Percentiles rank a stretch among this genome's conserved stretches.
These are phyloP conservation scores for Cartodere bifasciata DNA, from an alignment of 2,888 invertebrate species.

Conservation along the genomic window DNA sequence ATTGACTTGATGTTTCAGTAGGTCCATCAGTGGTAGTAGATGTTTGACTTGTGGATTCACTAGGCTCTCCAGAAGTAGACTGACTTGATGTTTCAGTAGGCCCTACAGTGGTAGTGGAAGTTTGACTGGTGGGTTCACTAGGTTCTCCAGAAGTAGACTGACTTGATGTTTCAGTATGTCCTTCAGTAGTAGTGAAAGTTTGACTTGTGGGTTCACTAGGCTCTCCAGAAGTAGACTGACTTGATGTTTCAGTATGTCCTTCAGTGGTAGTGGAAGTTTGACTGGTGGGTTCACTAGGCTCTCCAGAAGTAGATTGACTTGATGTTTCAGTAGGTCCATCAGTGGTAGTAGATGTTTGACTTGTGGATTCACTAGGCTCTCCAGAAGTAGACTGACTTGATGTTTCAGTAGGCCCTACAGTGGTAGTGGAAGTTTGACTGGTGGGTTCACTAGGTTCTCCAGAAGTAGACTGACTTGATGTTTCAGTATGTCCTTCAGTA, in stretches of 20 bases:
- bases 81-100: not conserved
- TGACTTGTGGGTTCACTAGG: not conserved
- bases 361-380: not conserved
- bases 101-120: too few relatives aligned
- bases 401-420: not conserved
- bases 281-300: not conserved
- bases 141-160: not conserved
- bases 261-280: conserved; percentile 2
- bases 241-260: not conserved
- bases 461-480: not conserved
- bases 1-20: not conserved
- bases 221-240: not conserved
- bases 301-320: not conserved
- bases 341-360: conserved; percentile 2
- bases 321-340: not conserved
- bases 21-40: too few relatives aligned
- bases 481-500: not conserved
- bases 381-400: not conserved
- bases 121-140: not conserved
- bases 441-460: not conserved
- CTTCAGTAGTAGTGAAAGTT: too few relatives aligned
- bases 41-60: not conserved
- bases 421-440: not conserved
- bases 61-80: not conserved
- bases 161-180: not conserved